phyloP scores from a whole-genome alignment of 2,113 vertebrate genomes.

The Pipra filicauda region DNA sequence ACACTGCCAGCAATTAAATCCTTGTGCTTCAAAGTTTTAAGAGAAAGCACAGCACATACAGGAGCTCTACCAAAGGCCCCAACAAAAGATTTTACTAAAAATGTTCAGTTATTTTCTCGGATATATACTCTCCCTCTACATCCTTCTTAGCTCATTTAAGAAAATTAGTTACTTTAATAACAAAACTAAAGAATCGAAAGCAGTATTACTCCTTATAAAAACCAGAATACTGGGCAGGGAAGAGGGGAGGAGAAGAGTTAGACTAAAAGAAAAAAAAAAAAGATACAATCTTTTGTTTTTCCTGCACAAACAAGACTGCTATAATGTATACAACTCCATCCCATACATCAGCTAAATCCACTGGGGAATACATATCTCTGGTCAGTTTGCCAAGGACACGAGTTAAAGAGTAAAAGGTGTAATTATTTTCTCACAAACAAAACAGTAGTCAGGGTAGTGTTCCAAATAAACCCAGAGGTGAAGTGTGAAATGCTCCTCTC shows the following conservation, averaged over 20 bases:
- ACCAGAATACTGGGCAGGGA: background rate
- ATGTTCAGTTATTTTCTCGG: background rate
- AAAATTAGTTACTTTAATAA: background rate
- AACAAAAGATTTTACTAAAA: background rate
- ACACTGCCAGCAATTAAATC: background rate
- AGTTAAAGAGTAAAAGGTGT: background rate
- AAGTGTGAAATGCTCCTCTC: rapidly evolving
- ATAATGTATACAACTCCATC: background rate
- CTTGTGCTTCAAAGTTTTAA: background rate
- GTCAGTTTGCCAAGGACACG: background rate
- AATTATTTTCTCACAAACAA: background rate
- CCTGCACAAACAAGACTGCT: background rate
- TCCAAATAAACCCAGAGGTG: background rate
- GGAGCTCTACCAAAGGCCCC: background rate
- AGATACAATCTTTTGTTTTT: background rate
- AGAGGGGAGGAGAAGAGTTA: background rate
- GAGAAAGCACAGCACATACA: background rate
- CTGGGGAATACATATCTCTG: background rate
- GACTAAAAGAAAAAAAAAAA: background rate
- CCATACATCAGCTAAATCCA: background rate
- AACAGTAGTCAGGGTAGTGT: background rate
- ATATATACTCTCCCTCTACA: background rate
- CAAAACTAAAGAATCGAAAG: background rate
- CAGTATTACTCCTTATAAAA: background rate
- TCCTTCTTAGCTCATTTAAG: background rate